Evolutionary conservation across 92 coral and sea anemone genomes (phyloP), one percentile per base, ranked within the genome.

Genomic region (Plumapathes pennacea): DNA sequence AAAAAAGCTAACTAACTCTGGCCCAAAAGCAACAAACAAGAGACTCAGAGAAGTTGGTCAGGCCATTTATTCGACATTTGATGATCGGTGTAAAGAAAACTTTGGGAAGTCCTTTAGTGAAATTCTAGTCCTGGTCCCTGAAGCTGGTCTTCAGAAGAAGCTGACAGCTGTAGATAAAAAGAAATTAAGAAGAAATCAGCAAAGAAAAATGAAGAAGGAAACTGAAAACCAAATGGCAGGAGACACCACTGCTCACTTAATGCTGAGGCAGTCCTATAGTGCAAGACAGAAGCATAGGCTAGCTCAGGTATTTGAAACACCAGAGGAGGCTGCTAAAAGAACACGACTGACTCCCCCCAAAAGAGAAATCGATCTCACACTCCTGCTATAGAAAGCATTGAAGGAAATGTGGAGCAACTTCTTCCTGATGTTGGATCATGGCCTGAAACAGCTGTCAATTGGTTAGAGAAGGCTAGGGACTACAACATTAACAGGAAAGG

Each of bases 281-380:
- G 46, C 50, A 1, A 46, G 55, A 12, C 68, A 42, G 29, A 14
- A 61, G 21, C 55, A 61, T 37, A 21, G 76, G 30, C 43, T 68
- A 20, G 65, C 81, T 29, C 41, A 74, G 42, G 53, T 58, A 6
- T 64, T 64, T 74, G 81, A 74, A 64, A 64, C 74, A 9, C 21
- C 17, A 19, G 50, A 38, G 29, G 49, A 74, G 10, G 68, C 68
- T 31, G 34, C 68, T 18, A 55, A 61, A 61, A 61, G 43, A 10
- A 60, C 74, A 41, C 2, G 2, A 38, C 25, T 20, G 43, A 60
- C 52, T 37, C 52, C 34, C 70, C 54, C 4, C 36, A 46, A 38
- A 32, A 0, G 32, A 46, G 48, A 55, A 29, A 67, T 2, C 46
- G 49, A 28, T 48, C 69, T 24, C 78, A 71, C 46, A 60, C 25